Evolutionary conservation across 2,113 vertebrate genomes (phyloP), one percentile per base, ranked within the genome.

Genomic region (Centropus unirufus): DNA sequence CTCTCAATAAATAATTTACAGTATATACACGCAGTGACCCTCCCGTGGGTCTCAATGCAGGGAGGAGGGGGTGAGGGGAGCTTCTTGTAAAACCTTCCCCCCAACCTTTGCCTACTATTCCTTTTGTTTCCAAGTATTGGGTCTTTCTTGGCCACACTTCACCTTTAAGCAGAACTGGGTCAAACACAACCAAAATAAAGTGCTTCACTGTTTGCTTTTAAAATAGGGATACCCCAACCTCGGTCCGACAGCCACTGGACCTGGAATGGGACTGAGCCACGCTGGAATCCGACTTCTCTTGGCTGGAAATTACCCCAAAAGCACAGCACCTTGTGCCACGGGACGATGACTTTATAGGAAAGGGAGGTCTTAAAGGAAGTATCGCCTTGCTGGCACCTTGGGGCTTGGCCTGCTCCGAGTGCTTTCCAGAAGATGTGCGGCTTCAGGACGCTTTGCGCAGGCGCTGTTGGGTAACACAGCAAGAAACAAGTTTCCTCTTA

Each of bases 1-100:
- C 83, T 96, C 61, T 99, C 98, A 99, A 99, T 99, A 99, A 99
- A 99, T 99, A 99, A 99, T 99, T 99, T 99, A 99, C 99, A 99
- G 94, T 99, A 99, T 99, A 95, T 99, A 99, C 99, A 99, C 4
- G 95, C 49, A 96, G 98, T 97, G 97, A 97, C 97, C 96, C 94
- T 83, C 98, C 97, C 94, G 83, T 95, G 95, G 98, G 97, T 98
- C 97, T 93, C 98, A 97, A 97, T 93, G 66, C 90, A 97, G 63
- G 95, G 94, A 95, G 95, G 15, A 87, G 73, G 21, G 32, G 32
- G 75, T 62, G 83, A 23, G 39, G 93, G 19, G 22, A 5, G 6
- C 34, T 54, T 79, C 44, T 55, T 12, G 1, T 58, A 40, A 66
- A 0, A 1, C 6, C 44, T 54, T 27, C 29, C 16, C 4, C 63